Evolutionary conservation across 2,888 invertebrate genomes (phyloP).

Genomic region (Nephrotoma guestfalica): DNA sequence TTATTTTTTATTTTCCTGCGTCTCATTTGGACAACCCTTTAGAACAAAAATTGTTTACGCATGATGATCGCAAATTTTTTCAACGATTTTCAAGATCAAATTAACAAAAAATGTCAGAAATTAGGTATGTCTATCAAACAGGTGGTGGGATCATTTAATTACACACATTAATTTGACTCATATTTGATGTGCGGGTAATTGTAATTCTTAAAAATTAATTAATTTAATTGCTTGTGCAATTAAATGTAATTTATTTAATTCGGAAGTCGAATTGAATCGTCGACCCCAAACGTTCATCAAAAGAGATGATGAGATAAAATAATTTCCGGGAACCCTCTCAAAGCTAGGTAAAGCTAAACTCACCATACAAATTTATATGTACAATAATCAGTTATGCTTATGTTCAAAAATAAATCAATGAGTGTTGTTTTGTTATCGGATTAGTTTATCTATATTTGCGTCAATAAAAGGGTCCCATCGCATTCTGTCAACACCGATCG

Average conservation of each 20-base stretch:
- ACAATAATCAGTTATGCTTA: background rate
- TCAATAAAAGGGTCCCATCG: background rate
- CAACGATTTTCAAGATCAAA: background rate
- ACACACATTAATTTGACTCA: background rate
- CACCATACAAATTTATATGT: background rate
- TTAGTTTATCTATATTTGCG: background rate
- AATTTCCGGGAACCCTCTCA: background rate
- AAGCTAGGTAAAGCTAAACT: background rate
- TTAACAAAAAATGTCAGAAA: background rate
- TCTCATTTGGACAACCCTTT: too few relatives aligned
- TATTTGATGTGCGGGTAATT: background rate
- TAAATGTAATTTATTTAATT: background rate
- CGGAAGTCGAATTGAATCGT: background rate
- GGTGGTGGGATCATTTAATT: background rate
- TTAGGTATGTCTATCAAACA: background rate
- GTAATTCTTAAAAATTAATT: background rate
- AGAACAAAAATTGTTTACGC: background rate
- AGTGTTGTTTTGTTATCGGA: background rate
- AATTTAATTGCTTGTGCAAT: background rate
- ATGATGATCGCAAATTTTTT: background rate
- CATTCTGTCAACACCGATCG: background rate
- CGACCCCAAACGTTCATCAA: background rate
- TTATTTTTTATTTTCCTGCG: too few relatives aligned
- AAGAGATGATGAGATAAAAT: background rate
- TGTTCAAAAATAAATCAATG: background rate